Percentiles rank a stretch among this genome's conserved stretches.
These are phyloP conservation scores for Paramacrobiotus metropolitanus DNA, from an alignment of 1,140 invertebrate genomes.

Conservation along the genomic window DNA sequence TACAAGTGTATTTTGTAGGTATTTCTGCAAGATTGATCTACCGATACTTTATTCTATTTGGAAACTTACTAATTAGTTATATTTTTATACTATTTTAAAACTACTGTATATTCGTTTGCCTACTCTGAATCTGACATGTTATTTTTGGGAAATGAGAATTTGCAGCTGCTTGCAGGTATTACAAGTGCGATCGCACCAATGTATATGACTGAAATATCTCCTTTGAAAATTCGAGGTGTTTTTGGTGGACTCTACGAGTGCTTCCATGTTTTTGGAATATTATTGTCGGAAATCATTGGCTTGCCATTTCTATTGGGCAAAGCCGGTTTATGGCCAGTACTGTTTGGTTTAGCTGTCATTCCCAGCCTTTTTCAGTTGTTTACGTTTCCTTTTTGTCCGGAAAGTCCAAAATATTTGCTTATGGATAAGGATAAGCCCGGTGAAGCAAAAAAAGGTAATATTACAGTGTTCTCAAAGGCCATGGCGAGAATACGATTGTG, in stretches of 20 bases:
- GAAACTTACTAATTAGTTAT: too few species aligned
- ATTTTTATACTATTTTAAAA: too few species aligned
- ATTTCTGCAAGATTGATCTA: too few species aligned
- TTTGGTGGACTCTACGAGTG: constrained; percentile 58
- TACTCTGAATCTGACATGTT: too few species aligned
- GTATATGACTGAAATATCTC: constrained; percentile 60
- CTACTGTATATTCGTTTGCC: too few species aligned
- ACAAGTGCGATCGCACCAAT: constrained; percentile 53
- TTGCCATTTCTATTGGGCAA: constrained; percentile 38
- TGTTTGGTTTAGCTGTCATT: constrained; percentile 34
- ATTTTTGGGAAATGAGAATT: too few species aligned
- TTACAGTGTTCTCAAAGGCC: too few species aligned
- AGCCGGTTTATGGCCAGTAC: constrained; percentile 36
- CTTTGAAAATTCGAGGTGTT: constrained; percentile 42
- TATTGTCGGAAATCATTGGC: constrained; percentile 49
- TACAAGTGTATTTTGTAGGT: too few species aligned
- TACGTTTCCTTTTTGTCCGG: constrained; percentile 38
- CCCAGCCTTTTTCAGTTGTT: constrained; percentile 21
- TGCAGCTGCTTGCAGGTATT: too few species aligned
- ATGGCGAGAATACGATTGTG: constrained; percentile 6
- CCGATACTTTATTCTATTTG: too few species aligned
- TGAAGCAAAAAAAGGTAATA: constrained; percentile 37
- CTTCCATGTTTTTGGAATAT: constrained; percentile 52
- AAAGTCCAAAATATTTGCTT: constrained; percentile 60
- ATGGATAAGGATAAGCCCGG: constrained; percentile 36